Conservation (phyloP, 2,888 invertebrate genomes). For the Thecophora atra region DNA sequence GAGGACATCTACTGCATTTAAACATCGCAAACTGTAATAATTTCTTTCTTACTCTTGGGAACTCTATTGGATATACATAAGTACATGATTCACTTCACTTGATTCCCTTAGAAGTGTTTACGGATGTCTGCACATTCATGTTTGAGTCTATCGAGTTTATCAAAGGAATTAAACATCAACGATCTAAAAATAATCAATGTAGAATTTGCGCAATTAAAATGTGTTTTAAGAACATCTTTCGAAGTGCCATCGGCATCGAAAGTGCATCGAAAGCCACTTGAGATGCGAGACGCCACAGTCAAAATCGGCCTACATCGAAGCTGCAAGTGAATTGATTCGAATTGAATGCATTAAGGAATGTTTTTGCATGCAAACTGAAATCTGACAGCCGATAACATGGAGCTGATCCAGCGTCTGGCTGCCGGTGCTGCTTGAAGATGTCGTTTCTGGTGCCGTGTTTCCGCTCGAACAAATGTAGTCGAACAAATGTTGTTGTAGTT, state of each 20-base stretch:
- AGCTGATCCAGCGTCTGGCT: constrained; percentile 3
- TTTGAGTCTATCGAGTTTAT: background rate
- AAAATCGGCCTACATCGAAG: constrained; percentile 14
- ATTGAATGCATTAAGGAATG: constrained; percentile 36
- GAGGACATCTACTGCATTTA: too few species aligned
- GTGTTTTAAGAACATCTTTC: background rate
- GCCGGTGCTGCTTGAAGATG: background rate
- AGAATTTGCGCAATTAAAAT: constrained; percentile 9
- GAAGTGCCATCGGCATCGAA: background rate
- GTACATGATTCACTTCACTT: background rate
- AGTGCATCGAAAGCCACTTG: constrained; percentile 44
- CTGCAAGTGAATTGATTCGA: constrained; percentile 17
- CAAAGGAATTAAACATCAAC: background rate
- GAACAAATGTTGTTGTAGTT: background rate
- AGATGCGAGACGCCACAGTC: constrained; percentile 38
- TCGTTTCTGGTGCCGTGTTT: background rate
- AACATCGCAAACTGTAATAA: background rate
- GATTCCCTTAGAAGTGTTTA: background rate
- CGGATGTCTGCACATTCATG: background rate
- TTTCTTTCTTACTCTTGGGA: background rate
- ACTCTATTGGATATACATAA: background rate
- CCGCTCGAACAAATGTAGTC: constrained; percentile 24
- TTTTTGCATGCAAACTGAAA: constrained; percentile 51
- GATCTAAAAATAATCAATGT: constrained; percentile 17
- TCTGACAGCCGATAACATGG: constrained; percentile 46